phyloP scores from a whole-genome alignment of 1,140 invertebrate species.

The Gryon sp. region DNA sequence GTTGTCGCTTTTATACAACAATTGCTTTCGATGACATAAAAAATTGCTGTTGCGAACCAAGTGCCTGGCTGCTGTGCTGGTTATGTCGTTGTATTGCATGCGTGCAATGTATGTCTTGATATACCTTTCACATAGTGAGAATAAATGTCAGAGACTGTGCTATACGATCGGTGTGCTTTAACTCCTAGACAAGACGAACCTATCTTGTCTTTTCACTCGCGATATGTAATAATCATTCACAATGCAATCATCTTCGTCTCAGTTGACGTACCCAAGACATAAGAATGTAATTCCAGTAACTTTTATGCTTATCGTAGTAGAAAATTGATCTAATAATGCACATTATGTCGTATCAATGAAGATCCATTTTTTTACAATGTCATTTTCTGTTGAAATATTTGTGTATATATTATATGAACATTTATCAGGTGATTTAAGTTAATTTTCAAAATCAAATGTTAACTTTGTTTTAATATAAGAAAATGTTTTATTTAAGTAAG shows the following conservation, averaged over 20 bases:
- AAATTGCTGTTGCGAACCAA: constrained; percentile 7
- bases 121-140: constrained; percentile 79
- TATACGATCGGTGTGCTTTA: constrained; percentile 64
- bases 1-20: neutral
- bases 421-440: too few species aligned
- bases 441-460: too few species aligned
- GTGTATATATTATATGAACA: too few species aligned
- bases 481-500: too few species aligned
- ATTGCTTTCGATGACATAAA: constrained; percentile 16
- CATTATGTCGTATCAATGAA: neutral
- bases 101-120: constrained; percentile 72
- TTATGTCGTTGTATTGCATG: constrained; percentile 43
- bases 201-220: constrained; percentile 64
- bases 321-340: constrained; percentile 47
- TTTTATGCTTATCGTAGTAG: constrained; percentile 7
- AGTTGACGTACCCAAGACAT: constrained; percentile 29
- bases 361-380: too few species aligned
- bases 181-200: constrained; percentile 71
- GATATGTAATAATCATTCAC: constrained; percentile 62
- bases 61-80: neutral
- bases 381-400: too few species aligned
- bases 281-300: constrained; percentile 11
- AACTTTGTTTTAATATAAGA: too few species aligned
- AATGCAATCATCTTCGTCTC: constrained; percentile 39
- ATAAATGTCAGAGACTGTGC: constrained; percentile 75